phyloP scores from a whole-genome alignment of 2,113 vertebrate species.

The Macaca fascicularis region T2T-MFA8v1.1 NC_088379.1:27229001-27229500 shows the following conservation, averaged over 20 bases:
- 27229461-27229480: neutral
- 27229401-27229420: neutral
- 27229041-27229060: neutral
- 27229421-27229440: neutral
- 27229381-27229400: neutral
- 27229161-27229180: neutral
- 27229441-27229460: neutral
- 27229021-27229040: too few species aligned
- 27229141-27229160: neutral
- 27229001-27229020: too few species aligned
- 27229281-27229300: neutral
- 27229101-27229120: neutral
- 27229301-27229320: neutral
- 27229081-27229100: neutral
- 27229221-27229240: neutral
- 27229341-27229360: neutral
- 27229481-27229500: neutral
- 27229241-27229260: neutral
- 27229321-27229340: neutral
- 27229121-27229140: neutral
- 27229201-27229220: neutral
- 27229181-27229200: neutral
- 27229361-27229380: neutral
- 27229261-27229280: neutral
- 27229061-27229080: neutral